Conservation (phyloP, 2,888 invertebrate genomes). For the Drosophila imparisetae region DNA sequence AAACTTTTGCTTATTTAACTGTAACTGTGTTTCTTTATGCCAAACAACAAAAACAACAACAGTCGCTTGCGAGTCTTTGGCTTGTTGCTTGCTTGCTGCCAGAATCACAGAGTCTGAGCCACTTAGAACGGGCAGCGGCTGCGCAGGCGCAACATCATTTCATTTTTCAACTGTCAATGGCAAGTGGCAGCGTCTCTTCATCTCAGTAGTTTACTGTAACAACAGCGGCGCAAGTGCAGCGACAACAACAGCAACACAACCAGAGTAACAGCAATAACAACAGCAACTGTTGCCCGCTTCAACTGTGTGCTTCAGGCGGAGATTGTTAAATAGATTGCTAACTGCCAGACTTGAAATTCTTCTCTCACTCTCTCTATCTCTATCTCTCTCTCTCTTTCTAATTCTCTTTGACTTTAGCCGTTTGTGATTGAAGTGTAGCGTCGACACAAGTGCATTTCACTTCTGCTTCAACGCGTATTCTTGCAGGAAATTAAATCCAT, state of each 20-base stretch:
- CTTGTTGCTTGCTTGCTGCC: background rate
- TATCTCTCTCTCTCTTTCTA: background rate
- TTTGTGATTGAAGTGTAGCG: constrained; percentile 61
- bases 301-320: constrained; percentile 35
- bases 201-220: constrained; percentile 57
- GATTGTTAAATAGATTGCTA: constrained; percentile 58
- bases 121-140: constrained; percentile 45
- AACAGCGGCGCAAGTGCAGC: constrained; percentile 48
- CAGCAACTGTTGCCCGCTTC: constrained; percentile 27
- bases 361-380: background rate
- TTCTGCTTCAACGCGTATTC: constrained; percentile 64
- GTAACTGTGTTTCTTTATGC: constrained; percentile 55
- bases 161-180: constrained; percentile 55
- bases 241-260: constrained; percentile 17
- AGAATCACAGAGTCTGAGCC: constrained; percentile 24
- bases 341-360: constrained; percentile 30
- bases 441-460: constrained; percentile 71
- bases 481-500: constrained; percentile 70
- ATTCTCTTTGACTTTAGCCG: background rate
- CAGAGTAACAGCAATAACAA: constrained; percentile 2
- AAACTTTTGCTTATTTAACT: constrained; percentile 77
- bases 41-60: constrained; percentile 24
- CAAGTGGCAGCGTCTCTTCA: constrained; percentile 25
- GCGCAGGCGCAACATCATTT: constrained; percentile 55
- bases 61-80: constrained; percentile 1